phyloP scores from a whole-genome alignment of 2,888 invertebrate genomes.

The Odontocerum albicorne region DNA sequence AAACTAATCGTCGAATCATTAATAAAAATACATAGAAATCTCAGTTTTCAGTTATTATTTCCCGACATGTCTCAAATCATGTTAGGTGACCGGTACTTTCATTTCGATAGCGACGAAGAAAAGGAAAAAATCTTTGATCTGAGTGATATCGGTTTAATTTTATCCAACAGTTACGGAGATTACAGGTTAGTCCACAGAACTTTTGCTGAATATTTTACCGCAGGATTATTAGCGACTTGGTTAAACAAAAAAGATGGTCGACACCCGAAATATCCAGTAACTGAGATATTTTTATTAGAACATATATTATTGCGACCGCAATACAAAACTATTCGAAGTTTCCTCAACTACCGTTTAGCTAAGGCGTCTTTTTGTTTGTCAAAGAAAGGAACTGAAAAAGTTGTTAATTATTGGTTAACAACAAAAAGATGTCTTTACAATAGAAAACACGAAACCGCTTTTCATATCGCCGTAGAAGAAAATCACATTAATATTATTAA shows the following conservation, averaged over 20 bases:
- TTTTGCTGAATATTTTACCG: constrained; percentile 2
- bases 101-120: not conserved
- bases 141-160: not conserved
- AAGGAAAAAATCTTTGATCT: constrained; percentile 2
- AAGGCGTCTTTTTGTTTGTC: no score
- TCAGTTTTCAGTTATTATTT: not conserved
- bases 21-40: not conserved
- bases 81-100: not conserved
- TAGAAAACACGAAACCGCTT: not conserved
- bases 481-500: not conserved
- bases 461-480: constrained; percentile 7
- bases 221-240: not conserved
- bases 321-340: not conserved
- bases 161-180: not conserved
- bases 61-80: no score
- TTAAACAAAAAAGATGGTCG: not conserved
- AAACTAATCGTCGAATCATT: not conserved
- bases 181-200: constrained; percentile 4
- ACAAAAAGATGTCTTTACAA: not conserved
- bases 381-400: no score
- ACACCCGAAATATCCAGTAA: not conserved
- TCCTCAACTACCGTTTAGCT: constrained; percentile 2
- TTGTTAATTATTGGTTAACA: not conserved
- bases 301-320: not conserved
- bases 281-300: not conserved